Evolutionary conservation across 1,140 invertebrate species (phyloP).

Genomic region (Anagrus nilaparvatae): DNA sequence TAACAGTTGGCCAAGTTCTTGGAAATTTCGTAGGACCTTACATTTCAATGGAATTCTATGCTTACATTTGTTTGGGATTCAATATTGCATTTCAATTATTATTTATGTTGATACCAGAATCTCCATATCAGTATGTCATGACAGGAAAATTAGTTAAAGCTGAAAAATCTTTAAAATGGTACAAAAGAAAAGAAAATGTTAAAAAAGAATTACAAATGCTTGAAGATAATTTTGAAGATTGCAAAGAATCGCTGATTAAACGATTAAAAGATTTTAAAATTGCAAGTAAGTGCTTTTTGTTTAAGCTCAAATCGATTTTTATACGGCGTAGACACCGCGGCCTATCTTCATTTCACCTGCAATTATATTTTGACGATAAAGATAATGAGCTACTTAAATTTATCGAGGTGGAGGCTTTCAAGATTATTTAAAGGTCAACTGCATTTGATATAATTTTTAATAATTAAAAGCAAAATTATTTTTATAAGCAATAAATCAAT

Average conservation of each 20-base stretch:
- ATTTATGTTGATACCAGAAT: constrained; percentile 45
- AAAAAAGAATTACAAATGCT: constrained; percentile 32
- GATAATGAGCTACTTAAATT: neutral
- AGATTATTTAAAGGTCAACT: too few relatives aligned
- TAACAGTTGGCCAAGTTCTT: constrained; percentile 34
- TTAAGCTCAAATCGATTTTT: neutral
- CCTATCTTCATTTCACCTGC: neutral
- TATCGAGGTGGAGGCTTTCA: neutral
- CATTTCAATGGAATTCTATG: constrained; percentile 31
- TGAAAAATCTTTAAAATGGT: constrained; percentile 35
- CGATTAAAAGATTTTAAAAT: constrained; percentile 27
- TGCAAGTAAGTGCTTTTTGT: neutral
- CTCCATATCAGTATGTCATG: constrained; percentile 38
- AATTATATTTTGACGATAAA: neutral
- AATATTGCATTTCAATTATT: constrained; percentile 39
- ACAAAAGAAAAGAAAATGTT: constrained; percentile 27
- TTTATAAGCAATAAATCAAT: too few relatives aligned
- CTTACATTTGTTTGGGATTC: constrained; percentile 30
- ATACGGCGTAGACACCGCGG: neutral
- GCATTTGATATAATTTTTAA: too few relatives aligned
- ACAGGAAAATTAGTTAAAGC: constrained; percentile 27
- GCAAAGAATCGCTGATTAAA: constrained; percentile 20
- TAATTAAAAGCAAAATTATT: too few relatives aligned
- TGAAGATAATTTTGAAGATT: constrained; percentile 28
- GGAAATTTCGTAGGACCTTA: constrained; percentile 36